Conservation (phyloP, 2,888 invertebrate genomes). For the Sympetrum striolatum region DNA sequence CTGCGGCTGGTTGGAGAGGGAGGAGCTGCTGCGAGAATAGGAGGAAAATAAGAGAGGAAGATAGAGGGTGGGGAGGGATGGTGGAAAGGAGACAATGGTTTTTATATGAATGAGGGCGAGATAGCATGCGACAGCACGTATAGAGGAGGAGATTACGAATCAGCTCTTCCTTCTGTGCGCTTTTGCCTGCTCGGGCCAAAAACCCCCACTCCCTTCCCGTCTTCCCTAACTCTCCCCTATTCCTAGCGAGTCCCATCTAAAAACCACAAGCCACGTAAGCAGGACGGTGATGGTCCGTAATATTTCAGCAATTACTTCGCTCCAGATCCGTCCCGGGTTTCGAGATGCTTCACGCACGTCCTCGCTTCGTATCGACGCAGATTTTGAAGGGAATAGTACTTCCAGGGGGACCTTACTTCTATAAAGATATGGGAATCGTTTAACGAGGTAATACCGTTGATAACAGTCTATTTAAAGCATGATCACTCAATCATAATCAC, state of each 20-base stretch:
- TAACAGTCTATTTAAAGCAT: too few relatives aligned
- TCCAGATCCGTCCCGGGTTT: neutral
- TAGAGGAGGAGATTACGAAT: conserved; percentile 38
- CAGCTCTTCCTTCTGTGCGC: conserved; percentile 14
- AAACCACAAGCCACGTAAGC: neutral
- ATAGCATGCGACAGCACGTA: conserved; percentile 44
- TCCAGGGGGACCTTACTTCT: too few relatives aligned
- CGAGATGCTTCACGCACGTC: too few relatives aligned
- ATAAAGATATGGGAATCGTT: too few relatives aligned
- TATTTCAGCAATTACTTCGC: neutral
- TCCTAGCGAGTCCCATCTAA: neutral
- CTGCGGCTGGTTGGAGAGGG: neutral
- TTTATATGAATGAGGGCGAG: conserved; percentile 41
- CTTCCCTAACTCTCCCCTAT: neutral
- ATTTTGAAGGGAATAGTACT: too few relatives aligned
- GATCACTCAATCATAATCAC: too few relatives aligned
- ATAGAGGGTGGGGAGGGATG: neutral
- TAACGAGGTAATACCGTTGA: too few relatives aligned
- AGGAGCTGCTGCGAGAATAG: neutral
- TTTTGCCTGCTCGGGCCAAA: neutral
- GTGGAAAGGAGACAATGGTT: conserved; percentile 38
- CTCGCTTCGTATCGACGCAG: too few relatives aligned
- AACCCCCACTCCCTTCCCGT: neutral
- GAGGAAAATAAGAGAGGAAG: neutral
- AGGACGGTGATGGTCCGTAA: neutral